Base-by-base conservation (phyloP, 92 coral and sea anemone species). In the Umimayanthus chanpuru region DNA sequence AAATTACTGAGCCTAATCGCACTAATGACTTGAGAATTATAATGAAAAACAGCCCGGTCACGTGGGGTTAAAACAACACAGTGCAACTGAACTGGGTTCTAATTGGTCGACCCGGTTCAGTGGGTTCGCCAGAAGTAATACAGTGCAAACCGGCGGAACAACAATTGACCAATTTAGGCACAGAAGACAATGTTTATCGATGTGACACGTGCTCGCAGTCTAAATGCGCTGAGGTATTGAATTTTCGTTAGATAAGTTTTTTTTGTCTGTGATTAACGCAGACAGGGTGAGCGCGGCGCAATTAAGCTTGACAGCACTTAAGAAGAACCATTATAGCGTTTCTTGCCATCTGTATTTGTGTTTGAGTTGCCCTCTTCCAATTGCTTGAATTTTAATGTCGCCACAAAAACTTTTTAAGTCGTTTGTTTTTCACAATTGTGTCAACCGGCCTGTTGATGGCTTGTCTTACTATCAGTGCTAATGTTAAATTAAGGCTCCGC, bases 1-100 rank as follows among this genome's bases (percentile, higher is more conserved):
- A 93, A 95, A 95, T 95, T 95, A 95, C 94, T 92, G 91, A 79
- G 91, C 93, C 96, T 95, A 95, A 95, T 95, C 98, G 96, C 47
- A 92, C 90, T 93, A 95, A 95, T 93, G 98, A 93, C 98, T 95
- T 90, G 92, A 86, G 93, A 95, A 93, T 90, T 91, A 77, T 92
- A 91, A 95, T 93, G 92, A 94, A 94, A 92, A 94, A 93, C 94
- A 93, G 81, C 80, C 73, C 38, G 9, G 85, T 95, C 98, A 95
- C 98, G 98, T 95, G 98, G 98, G 96, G 53, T 70, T 78, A 94
- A 88, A 91, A 89, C 81, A 87, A 77, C 50, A 87, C 89, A 92
- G 90, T 90, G 91, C 92, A 90, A 92, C 66, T 85, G 88, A 85
- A 77, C 76, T 81, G 88, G 39, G 29, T 15, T 73, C 77, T 74